Base-by-base conservation (phyloP, 2,888 invertebrate genomes). In the Marronus borbonicus region DNA sequence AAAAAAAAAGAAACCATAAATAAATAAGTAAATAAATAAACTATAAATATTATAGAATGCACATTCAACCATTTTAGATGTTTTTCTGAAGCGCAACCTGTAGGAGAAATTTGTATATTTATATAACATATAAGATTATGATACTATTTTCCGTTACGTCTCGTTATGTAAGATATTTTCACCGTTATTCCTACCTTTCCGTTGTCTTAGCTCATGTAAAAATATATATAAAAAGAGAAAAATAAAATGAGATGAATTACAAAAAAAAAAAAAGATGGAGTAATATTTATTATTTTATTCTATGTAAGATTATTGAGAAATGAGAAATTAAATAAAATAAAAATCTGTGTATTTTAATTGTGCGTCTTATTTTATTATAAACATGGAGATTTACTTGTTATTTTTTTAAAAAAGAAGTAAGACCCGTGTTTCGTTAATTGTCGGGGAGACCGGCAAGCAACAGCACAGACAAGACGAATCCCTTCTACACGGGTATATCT, bases 31-130 rank as follows among this genome's bases (percentile, higher is more conserved):
- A 31, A 31, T 66, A 39, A 14, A 65, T 65, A 36, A 31, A 31
- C 31, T 31, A 24, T n/a, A 66, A 2, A 17, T 44, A 66, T 39
- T 66, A 66, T 66, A 66, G 65, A 44, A 66, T 66, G 65, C 65
- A 66, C 65, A 66, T 8, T 66, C 39, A 66, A 66, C 65, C 65
- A 66, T 66, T 24, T 66, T 39, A 66, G 39, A 66, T 66, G 65
- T 66, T 66, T 44, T 44, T 66, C 65, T 66, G 36, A 39, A n/a
- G 1, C 65, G 65, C 65, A 66, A 66, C n/a, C 36, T 39, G 65
- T 66, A 66, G 65, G 17, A 52, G 52, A 66, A 17, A 66, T 66
- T 66, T 66, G 65, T 66, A 66, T 66, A 66, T 66, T 66, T 66
- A 66, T 66, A 66, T 39, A 66, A 66, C 20, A 44, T 66, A 66